phyloP scores from a whole-genome alignment of 2,888 invertebrate species.

The Plagiodera versicolora region DNA sequence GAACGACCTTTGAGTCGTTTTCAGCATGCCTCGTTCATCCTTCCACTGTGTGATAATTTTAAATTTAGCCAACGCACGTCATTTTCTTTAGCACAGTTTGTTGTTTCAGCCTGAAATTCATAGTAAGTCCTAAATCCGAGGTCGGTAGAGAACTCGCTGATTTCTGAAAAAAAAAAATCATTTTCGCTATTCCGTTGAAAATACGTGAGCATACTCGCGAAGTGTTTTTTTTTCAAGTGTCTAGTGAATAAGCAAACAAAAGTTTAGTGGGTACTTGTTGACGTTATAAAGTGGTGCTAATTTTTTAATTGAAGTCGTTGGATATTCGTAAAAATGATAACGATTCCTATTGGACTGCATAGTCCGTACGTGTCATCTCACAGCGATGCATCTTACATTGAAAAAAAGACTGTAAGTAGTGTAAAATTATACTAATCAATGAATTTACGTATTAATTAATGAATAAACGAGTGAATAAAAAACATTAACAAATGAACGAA shows the following conservation, averaged over 20 bases:
- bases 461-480: too few relatives aligned
- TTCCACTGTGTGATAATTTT: constrained; percentile 22
- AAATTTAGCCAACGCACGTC: constrained; percentile 23
- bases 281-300: not conserved
- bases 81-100: constrained; percentile 15
- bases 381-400: constrained; percentile 65
- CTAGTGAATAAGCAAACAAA: not conserved
- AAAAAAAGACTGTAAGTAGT: constrained; percentile 45
- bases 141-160: not conserved
- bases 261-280: not conserved
- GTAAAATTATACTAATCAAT: not conserved
- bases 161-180: not conserved
- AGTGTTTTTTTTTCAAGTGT: not conserved
- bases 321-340: constrained; percentile 36
- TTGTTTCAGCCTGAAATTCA: constrained; percentile 21
- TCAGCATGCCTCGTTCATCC: constrained; percentile 5
- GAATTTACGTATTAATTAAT: not conserved
- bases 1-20: not conserved
- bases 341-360: constrained; percentile 38
- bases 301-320: constrained; percentile 3
- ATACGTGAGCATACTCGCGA: not conserved
- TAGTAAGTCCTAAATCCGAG: constrained; percentile 9
- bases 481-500: too few relatives aligned
- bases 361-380: constrained; percentile 48
- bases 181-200: too few relatives aligned